These are phyloP conservation scores for Habropoda laboriosa DNA, from an alignment of 1,140 invertebrate species.

Conservation along the genomic window DNA sequence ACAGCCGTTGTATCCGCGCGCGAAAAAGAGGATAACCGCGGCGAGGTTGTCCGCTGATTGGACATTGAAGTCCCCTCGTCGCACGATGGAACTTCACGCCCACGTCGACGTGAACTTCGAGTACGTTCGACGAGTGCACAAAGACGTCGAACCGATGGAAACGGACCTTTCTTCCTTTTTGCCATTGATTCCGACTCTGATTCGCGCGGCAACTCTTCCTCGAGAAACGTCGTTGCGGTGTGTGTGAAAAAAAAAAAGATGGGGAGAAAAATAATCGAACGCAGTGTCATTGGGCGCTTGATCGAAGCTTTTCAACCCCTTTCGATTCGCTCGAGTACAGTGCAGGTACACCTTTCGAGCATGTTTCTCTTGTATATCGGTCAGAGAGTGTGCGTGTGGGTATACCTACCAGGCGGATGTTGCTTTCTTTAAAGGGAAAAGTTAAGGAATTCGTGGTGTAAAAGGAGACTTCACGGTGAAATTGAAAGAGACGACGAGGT, in stretches of 20 bases:
- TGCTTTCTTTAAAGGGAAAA: background rate
- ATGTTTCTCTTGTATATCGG: background rate
- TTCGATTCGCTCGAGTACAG: background rate
- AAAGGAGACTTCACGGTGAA: constrained; percentile 9
- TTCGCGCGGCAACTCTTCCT: constrained; percentile 32
- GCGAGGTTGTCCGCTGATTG: constrained; percentile 52
- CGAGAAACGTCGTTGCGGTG: background rate
- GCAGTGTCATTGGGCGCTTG: background rate
- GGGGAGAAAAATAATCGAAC: too few relatives aligned
- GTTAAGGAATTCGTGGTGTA: too few relatives aligned
- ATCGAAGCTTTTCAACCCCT: background rate
- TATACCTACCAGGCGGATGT: too few relatives aligned
- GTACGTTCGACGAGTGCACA: constrained; percentile 40
- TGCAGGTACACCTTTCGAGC: background rate
- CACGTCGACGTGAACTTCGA: constrained; percentile 26
- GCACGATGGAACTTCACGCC: constrained; percentile 34
- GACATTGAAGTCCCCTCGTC: constrained; percentile 61
- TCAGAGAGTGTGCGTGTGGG: too few relatives aligned
- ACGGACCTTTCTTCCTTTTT: constrained; percentile 31
- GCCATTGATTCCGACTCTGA: constrained; percentile 14
- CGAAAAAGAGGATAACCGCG: constrained; percentile 29
- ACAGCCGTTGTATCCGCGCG: constrained; percentile 4
- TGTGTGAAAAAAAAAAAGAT: background rate
- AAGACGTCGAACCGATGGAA: constrained; percentile 38
- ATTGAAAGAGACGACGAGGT: constrained; percentile 32